Conservation (phyloP, 2,113 vertebrate genomes). For the Pseudopipra pipra region DNA sequence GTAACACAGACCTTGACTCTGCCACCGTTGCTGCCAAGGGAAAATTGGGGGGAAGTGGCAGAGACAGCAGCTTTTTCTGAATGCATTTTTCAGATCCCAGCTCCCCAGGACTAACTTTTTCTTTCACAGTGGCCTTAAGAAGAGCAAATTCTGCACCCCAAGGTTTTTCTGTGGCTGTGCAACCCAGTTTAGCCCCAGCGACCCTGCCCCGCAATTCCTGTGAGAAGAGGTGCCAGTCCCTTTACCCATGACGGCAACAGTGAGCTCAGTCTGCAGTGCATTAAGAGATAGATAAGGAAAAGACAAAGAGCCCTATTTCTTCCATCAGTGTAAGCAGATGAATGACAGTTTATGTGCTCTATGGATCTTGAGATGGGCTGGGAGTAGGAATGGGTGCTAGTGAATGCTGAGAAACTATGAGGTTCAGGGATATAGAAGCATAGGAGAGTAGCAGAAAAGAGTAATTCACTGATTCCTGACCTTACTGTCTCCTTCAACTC, state of each 20-base stretch:
- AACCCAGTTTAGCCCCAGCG: background rate
- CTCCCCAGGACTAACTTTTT: background rate
- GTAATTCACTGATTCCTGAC: background rate
- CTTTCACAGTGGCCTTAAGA: background rate
- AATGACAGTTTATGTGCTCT: background rate
- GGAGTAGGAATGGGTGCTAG: background rate
- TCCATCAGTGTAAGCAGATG: background rate
- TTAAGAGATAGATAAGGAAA: background rate
- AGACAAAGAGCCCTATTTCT: background rate
- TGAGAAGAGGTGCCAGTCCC: background rate
- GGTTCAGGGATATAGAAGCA: background rate
- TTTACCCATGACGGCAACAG: background rate
- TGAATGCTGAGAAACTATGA: background rate
- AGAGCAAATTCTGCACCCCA: background rate
- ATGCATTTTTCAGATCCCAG: background rate
- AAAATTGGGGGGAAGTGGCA: background rate
- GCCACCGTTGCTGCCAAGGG: background rate
- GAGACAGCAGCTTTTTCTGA: background rate
- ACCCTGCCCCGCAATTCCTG: background rate
- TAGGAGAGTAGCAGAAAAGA: background rate
- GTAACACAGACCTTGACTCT: background rate
- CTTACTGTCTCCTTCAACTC: background rate
- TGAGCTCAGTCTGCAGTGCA: background rate
- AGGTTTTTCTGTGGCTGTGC: background rate
- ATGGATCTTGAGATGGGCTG: background rate